Conservation (phyloP, 2,113 vertebrate genomes). For the Bujurquina vittata region DNA sequence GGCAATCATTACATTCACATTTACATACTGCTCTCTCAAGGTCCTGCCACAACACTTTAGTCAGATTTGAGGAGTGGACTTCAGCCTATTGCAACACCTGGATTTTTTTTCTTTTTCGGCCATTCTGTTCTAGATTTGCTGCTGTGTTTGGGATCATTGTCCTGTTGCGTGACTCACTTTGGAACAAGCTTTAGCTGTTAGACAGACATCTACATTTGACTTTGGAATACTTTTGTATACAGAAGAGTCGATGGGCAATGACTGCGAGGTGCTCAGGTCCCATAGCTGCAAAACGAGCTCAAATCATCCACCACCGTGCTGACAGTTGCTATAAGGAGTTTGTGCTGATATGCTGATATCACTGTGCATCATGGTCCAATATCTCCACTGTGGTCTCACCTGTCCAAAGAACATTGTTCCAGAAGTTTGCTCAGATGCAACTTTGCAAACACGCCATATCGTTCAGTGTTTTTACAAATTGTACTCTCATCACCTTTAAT, state of each 20-base stretch:
- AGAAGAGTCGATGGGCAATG: accelerated
- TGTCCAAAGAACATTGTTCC: not conserved
- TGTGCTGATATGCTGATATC: no score
- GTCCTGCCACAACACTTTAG: not conserved
- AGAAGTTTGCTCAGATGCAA: not conserved
- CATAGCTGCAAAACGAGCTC: not conserved
- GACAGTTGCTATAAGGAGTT: not conserved
- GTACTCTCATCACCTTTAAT: accelerated
- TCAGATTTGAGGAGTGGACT: not conserved
- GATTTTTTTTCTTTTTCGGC: no score
- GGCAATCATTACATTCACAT: no score
- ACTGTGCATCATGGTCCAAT: no score
- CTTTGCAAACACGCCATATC: not conserved
- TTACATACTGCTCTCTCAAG: not conserved
- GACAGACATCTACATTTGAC: not conserved
- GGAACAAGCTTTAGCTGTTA: accelerated
- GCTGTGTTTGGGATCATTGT: not conserved
- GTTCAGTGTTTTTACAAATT: not conserved
- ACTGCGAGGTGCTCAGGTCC: not conserved
- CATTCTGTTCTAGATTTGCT: not conserved
- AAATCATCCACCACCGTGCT: not conserved
- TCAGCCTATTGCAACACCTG: not conserved
- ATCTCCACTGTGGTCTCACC: not conserved
- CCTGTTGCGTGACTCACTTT: not conserved
- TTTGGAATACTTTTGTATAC: not conserved